Evolutionary conservation across 2,797 vertebrate species (phyloP).

Genomic region (Falco columbarius): DNA sequence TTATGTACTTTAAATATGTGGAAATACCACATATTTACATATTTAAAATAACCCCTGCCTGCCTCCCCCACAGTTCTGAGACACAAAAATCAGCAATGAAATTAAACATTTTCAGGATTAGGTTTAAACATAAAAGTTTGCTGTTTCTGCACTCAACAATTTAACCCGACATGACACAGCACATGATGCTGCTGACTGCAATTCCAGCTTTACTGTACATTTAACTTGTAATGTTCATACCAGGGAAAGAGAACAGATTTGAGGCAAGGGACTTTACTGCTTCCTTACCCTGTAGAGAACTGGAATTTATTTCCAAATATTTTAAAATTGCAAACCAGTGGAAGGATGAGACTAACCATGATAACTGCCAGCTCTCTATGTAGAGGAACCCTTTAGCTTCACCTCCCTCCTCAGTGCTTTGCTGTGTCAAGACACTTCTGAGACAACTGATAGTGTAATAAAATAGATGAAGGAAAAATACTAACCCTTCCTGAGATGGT

Average conservation of each 20-base stretch:
- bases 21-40: not conserved
- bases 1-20: not conserved
- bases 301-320: not conserved
- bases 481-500: constrained; percentile 97
- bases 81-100: not conserved
- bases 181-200: not conserved
- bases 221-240: not conserved
- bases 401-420: not conserved
- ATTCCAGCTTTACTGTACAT: not conserved
- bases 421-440: not conserved
- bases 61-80: not conserved
- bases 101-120: not conserved
- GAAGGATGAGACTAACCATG: not conserved
- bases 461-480: not conserved
- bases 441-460: not conserved
- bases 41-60: not conserved
- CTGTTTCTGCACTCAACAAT: not conserved
- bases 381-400: not conserved
- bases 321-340: not conserved
- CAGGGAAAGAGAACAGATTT: not conserved
- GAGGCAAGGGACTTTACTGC: not conserved
- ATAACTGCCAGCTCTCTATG: not conserved
- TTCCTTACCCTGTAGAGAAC: not conserved
- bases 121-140: not conserved
- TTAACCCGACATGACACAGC: not conserved